Evolutionary conservation across 2,797 vertebrate species (phyloP), one percentile per base, ranked within the genome.

Genomic region (Phylloscopus collybita): DNA sequence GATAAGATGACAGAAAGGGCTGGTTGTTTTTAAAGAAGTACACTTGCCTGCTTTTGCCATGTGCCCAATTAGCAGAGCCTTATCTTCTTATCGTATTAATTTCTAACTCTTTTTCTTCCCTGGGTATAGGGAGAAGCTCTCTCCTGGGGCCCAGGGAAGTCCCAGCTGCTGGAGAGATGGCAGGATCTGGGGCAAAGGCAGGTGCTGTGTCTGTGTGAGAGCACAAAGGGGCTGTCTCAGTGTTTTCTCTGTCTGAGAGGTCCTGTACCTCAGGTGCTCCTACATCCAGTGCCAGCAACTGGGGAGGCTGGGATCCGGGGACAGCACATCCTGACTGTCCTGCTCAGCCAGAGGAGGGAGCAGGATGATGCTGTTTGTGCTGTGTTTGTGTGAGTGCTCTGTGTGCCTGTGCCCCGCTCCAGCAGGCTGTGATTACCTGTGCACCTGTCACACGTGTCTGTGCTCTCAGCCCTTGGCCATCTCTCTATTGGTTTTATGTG

Each of bases 41-140:
- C 0, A 0, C 8, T 83, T 69, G 1, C 34, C 73, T 89, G 19
- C 29, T 30, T 25, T 34, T 60, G n/a, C 17, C 4, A 1, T 30
- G 13, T 62, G 11, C 15, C 16, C 12, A 19, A 0, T 72, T 47
- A 59, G 17, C 29, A 17, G n/a, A 70, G 17, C 45, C 22, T 42
- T 59, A 3, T 67, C 36, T 86, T 80, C 49, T 26, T 30, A 6
- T 59, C 45, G 9, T 10, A 60, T 21, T 18, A 17, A 38, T 69
- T 80, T 69, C 16, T 67, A 65, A 19, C 16, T 32, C 14, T 38
- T 56, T 38, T 54, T 17, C 32, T 73, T 13, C 13, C 16, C 16
- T 45, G 12, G 7, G 19, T 50, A 25, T 34, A 36, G 34, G 44
- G 11, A 36, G 44, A 16, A 78, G 12, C 11, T 83, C 13, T 53